Evolutionary conservation across 1,140 invertebrate genomes (phyloP).

Genomic region (Plodia interpunctella): DNA sequence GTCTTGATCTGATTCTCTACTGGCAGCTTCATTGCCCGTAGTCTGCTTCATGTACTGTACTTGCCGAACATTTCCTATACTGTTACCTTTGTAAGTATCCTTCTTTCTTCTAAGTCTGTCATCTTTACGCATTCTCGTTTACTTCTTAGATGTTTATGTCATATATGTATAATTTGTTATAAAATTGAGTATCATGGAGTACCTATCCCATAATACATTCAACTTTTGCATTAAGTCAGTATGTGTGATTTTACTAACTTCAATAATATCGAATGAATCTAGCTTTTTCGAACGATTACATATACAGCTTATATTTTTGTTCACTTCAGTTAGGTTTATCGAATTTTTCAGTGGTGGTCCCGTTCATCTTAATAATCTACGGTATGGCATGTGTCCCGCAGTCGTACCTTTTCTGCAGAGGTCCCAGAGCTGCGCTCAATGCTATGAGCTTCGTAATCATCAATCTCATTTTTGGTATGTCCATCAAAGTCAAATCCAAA

Average conservation of each 20-base stretch:
- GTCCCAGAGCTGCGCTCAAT: slow-evolving; percentile 44
- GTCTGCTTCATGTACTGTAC: slow-evolving; percentile 38
- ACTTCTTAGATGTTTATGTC: slow-evolving; percentile 35
- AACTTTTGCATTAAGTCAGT: too few relatives aligned
- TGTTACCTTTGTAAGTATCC: slow-evolving; percentile 40
- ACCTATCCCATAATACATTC: too few relatives aligned
- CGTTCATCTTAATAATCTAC: slow-evolving; percentile 45
- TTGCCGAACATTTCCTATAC: slow-evolving; percentile 29
- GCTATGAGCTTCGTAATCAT: slow-evolving; percentile 52
- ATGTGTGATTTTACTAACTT: too few relatives aligned
- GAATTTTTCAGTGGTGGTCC: slow-evolving; percentile 44
- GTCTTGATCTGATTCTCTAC: slow-evolving; percentile 43
- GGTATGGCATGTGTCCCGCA: slow-evolving; percentile 53
- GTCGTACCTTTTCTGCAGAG: slow-evolving; percentile 58
- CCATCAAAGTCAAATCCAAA: too few relatives aligned
- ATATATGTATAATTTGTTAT: too few relatives aligned
- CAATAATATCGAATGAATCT: too few relatives aligned
- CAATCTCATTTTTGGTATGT: slow-evolving; percentile 57
- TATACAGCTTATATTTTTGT: too few relatives aligned
- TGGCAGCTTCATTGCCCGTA: slow-evolving; percentile 38
- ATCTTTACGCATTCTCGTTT: slow-evolving; percentile 42
- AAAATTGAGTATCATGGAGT: too few relatives aligned
- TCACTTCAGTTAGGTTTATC: too few relatives aligned
- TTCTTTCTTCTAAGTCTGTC: slow-evolving; percentile 10
- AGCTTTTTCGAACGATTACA: too few relatives aligned